Percentiles rank a stretch among this genome's conserved stretches.
Evolutionary conservation across 1,140 invertebrate genomes (phyloP).

Genomic region (Euglossa dilemma): DNA sequence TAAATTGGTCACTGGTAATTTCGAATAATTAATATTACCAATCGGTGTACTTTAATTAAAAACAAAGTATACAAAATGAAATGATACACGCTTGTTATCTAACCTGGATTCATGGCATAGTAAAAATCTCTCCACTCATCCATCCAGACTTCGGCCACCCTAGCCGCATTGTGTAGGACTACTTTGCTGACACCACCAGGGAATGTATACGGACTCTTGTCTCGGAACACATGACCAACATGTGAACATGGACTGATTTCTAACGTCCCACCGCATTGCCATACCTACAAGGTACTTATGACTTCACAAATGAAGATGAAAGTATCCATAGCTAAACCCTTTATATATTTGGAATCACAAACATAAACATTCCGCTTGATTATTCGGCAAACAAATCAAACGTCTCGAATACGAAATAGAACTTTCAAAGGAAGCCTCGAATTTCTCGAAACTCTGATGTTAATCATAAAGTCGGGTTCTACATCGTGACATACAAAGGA

Average conservation of each 20-base stretch:
- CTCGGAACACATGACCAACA: conserved; percentile 99
- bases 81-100: conserved; percentile 77
- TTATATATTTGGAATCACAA: background rate
- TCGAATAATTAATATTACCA: conserved; percentile 16
- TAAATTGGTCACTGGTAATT: background rate
- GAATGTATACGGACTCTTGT: conserved; percentile 99
- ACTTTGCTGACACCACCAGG: conserved; percentile 98
- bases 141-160: conserved; percentile 99
- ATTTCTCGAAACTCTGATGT: background rate
- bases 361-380: background rate
- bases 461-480: background rate
- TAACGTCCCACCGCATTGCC: conserved; percentile 98
- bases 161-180: conserved; percentile 97
- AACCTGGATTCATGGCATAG: conserved; percentile 99
- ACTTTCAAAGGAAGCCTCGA: background rate
- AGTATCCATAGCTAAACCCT: conserved; percentile 12
- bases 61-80: conserved; percentile 48
- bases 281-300: conserved; percentile 89
- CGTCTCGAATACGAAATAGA: background rate
- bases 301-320: conserved; percentile 61
- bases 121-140: conserved; percentile 99
- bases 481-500: background rate
- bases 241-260: conserved; percentile 98
- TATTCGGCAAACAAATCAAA: background rate
- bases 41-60: conserved; percentile 21